Base-by-base conservation (phyloP, 2,888 invertebrate species). In the Cancer borealis region DNA sequence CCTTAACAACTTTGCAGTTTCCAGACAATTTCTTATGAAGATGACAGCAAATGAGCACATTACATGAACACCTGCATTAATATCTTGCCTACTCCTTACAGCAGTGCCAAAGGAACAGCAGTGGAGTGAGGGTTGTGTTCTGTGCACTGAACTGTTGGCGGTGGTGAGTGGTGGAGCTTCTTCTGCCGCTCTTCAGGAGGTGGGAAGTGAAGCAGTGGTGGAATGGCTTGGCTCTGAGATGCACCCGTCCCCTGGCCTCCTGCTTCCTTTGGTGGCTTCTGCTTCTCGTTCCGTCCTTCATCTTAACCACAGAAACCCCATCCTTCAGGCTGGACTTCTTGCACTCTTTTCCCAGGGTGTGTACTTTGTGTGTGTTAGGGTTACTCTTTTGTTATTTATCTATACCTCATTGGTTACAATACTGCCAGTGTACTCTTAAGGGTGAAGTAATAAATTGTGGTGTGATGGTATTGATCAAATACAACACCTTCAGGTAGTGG, bases 161-260 rank as follows among this genome's bases (percentile, higher is more conserved):
- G 54, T 95, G 39, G 93, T 95, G 39, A 93, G 93, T 93, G 93
- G 93, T 45, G 95, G 94, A 8, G 94, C 94, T 26, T 92, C 94
- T 12, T 94, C 94, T 3, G 87, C 87, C 46, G 60, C 91, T 30
- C 91, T 95, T 17, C 95, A 95, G 88, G 92, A 91, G 54, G 30
- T 93, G 73, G 49, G 88, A 30, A 93, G 88, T 88, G 54, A 17
- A 88, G 92, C 95, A 47, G 73, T 95, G n/a, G 92, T 93, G 47
- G 60, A 60, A 10, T 95, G 95, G 95, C 30, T 95, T 3, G 54
- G 10, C 26, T n/a, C 91, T 10, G 88, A 91, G 26, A 26, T 26
- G 8, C 90, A 95, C 60, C 95, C 91, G 39, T 92, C 95, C 45
- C 93, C 95, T 8, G 93, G 91, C 17, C 92, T 95, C 46, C 95